Percentiles rank a stretch among this genome's conserved stretches.
These are phyloP conservation scores for Tinea trinotella DNA, from an alignment of 2,888 invertebrate genomes.

Conservation along the genomic window DNA sequence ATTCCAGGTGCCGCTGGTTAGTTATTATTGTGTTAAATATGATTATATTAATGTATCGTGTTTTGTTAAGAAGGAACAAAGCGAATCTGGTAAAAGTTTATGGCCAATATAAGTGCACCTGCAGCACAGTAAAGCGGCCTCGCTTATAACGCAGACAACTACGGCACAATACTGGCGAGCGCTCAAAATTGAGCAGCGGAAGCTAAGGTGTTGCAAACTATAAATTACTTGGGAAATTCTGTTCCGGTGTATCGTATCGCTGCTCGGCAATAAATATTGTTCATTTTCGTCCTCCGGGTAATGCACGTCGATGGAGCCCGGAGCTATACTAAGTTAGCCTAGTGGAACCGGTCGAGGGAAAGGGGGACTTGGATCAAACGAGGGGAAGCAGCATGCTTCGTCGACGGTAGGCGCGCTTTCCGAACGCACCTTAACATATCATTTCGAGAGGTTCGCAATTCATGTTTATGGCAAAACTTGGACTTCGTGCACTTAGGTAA, in stretches of 20 bases:
- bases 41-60: slow-evolving; percentile 8
- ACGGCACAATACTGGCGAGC: slow-evolving; percentile 7
- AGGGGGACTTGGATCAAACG: neutral
- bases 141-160: slow-evolving; percentile 1
- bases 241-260: slow-evolving; percentile 50
- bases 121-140: slow-evolving; percentile 1
- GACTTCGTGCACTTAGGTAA: slow-evolving; percentile 68
- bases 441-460: slow-evolving; percentile 62
- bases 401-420: neutral
- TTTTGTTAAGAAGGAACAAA: neutral
- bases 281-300: slow-evolving; percentile 57
- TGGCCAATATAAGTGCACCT: slow-evolving; percentile 7
- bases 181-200: slow-evolving; percentile 27
- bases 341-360: slow-evolving; percentile 27
- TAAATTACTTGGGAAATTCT: slow-evolving; percentile 62
- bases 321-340: slow-evolving; percentile 30
- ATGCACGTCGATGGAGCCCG: slow-evolving; percentile 43
- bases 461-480: slow-evolving; percentile 70
- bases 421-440: slow-evolving; percentile 55
- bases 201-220: slow-evolving; percentile 52
- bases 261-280: slow-evolving; percentile 58
- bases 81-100: slow-evolving; percentile 11
- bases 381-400: neutral
- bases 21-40: neutral
- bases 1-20: neutral